Evolutionary conservation across 2,797 vertebrate species (phyloP).

Genomic region (Cyclura pinguis): DNA sequence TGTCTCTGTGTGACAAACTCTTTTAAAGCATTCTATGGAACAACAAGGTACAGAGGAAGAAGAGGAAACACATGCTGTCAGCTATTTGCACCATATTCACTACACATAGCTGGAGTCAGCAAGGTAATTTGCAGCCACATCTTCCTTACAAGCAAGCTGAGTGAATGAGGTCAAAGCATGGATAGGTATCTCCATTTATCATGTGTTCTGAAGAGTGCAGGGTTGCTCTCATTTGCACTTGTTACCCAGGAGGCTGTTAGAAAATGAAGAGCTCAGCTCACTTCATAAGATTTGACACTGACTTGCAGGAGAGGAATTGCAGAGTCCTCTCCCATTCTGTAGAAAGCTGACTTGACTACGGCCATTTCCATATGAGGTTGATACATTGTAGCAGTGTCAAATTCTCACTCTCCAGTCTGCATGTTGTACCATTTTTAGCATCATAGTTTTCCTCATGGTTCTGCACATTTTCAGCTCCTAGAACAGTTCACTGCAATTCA

Average conservation of each 20-base stretch:
- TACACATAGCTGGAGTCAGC: neutral
- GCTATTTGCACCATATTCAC: neutral
- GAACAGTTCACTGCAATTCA: too few species aligned
- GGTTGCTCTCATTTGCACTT: neutral
- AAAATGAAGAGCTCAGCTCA: constrained; percentile 20
- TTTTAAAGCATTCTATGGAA: constrained; percentile 4
- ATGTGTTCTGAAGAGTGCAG: neutral
- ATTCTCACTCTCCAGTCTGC: too few species aligned
- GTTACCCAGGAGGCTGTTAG: constrained; percentile 18
- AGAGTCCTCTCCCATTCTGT: neutral
- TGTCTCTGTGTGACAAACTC: neutral
- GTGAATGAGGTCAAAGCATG: neutral
- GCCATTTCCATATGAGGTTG: too few species aligned
- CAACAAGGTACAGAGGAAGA: constrained; percentile 8
- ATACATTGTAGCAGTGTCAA: too few species aligned
- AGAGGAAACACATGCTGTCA: neutral
- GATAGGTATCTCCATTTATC: constrained; percentile 29
- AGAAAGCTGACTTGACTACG: neutral
- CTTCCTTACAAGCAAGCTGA: neutral
- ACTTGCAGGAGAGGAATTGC: neutral
- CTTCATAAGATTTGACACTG: neutral
- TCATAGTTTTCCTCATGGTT: too few species aligned
- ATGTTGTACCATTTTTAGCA: too few species aligned
- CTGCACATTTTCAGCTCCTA: too few species aligned
- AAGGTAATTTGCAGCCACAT: constrained; percentile 24